These are phyloP conservation scores for Bubalus kerabau DNA, from an alignment of 2,113 vertebrate genomes.

Conservation along the genomic window DNA sequence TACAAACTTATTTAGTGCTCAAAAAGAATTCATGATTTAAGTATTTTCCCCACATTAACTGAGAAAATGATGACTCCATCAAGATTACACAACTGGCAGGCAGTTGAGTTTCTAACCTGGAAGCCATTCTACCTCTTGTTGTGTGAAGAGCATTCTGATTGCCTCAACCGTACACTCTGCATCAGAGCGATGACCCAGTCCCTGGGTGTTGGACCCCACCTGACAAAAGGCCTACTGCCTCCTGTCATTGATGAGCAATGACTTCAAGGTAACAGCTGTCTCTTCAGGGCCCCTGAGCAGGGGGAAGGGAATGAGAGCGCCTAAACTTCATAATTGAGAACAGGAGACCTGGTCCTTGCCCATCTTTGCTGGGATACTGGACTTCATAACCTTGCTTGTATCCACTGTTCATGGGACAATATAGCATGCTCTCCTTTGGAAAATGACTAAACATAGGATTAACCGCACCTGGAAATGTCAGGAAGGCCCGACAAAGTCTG, in stretches of 20 bases:
- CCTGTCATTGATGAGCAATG: background rate
- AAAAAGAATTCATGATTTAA: background rate
- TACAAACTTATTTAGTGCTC: background rate
- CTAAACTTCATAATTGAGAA: background rate
- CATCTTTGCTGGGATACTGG: background rate
- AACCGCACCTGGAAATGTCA: background rate
- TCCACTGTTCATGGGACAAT: too few species aligned
- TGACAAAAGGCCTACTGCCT: background rate
- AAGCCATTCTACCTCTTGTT: background rate
- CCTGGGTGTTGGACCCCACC: fast-evolving
- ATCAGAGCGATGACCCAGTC: background rate
- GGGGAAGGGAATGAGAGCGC: too few species aligned
- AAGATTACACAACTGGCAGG: background rate
- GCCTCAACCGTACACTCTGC: background rate
- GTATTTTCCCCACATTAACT: background rate
- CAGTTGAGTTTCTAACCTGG: background rate
- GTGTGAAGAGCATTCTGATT: background rate
- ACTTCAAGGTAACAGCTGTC: background rate
- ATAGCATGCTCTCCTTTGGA: background rate
- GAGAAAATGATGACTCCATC: background rate
- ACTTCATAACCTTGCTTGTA: background rate
- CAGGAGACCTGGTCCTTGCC: background rate
- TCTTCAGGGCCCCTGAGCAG: background rate
- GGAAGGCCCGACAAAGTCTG: background rate
- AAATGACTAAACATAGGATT: background rate